Evolutionary conservation across 2,113 vertebrate species (phyloP), one percentile per base, ranked within the genome.

Genomic region (Sula dactylatra): DNA sequence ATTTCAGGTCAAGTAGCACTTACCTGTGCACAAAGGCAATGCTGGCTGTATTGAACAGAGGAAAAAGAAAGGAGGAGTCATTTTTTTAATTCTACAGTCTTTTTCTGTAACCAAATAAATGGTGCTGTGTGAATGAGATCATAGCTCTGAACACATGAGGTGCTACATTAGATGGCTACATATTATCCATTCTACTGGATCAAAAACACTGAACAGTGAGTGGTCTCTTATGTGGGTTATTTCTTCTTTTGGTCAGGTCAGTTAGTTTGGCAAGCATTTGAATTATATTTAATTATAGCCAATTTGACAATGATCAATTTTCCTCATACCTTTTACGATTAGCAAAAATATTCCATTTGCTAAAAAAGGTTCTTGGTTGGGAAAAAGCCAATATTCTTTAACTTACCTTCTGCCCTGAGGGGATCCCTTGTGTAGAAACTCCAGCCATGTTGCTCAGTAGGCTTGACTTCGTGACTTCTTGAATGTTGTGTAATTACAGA

Each of bases 1-100:
- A 44, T 87, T 94, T 91, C 62, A 81, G 70, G 71, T 97, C 80
- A 94, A 96, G 91, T 92, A 78, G 86, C 93, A 96, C 83, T 92
- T 76, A 71, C 52, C 58, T 49, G n/a, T 49, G 31, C 47, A 94
- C 86, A 92, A 86, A 97, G 56, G 65, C 42, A 87, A 36, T 42
- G 31, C 56, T 91, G 40, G 44, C 40, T 38, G 40, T 25, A 71
- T 2, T 82, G 59, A 91, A 81, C 16, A 65, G 65, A 54, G 7
- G 6, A 54, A 67, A 72, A 79, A 74, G 47, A 79, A 78, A 92
- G 32, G 77, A 73, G 42, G 77, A 73, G 42, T 27, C 16, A 77
- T 73, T 90, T 72, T 72, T 18, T 73, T 88, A 84, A 80, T 86
- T 77, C 54, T 62, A 62, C 65, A 69, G 59, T 47, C 11, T 86